Base-by-base conservation (phyloP, 2,888 invertebrate genomes). In the Hydraecia micacea region DNA sequence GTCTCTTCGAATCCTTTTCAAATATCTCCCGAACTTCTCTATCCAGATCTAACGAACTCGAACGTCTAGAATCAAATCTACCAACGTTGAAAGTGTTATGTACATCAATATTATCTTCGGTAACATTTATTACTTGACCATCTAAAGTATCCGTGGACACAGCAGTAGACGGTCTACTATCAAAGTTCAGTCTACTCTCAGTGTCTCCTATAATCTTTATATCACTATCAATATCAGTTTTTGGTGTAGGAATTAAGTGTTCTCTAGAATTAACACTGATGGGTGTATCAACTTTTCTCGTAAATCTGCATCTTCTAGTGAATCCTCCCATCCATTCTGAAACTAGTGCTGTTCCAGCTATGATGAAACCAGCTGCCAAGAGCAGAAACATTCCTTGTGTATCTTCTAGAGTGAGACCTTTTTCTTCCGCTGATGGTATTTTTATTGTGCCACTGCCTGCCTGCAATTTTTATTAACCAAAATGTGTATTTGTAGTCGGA, bases 381-480 rank as follows among this genome's bases (percentile, higher is more conserved):
- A 98, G 95, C 6, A 98, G 93, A 90, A 98, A 98, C 98, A 98
- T 98, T 18, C 98, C 98, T 94, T 98, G 98, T 0, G 98, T 98
- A 84, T 98, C 98, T 89, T 98, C 98, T 52, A 98, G 94, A 1
- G 98, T 98, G n/a, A 98, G 92, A 39, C 98, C 98, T 82, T 98
- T 97, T 91, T 98, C 98, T 93, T 98, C 98, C 42, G 97, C 96
- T 63, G 95, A 93, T 15, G 94, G 87, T 36, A 95, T 93, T 70
- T 96, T 96, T 39, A 97, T 82, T 0, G 91, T 91, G 4, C 95
- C 97, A 25, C 92, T 87, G 68, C 93, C 95, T 1, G 97, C 97
- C 97, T 97, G 88, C 6, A 88, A 88, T 49, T 11, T n/a, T 46
- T 36, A 13, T 49, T 18, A 11, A 8, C 15, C 70, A 46, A 72